phyloP scores from a whole-genome alignment of 2,888 invertebrate species.

The Pandemis corylana region DNA sequence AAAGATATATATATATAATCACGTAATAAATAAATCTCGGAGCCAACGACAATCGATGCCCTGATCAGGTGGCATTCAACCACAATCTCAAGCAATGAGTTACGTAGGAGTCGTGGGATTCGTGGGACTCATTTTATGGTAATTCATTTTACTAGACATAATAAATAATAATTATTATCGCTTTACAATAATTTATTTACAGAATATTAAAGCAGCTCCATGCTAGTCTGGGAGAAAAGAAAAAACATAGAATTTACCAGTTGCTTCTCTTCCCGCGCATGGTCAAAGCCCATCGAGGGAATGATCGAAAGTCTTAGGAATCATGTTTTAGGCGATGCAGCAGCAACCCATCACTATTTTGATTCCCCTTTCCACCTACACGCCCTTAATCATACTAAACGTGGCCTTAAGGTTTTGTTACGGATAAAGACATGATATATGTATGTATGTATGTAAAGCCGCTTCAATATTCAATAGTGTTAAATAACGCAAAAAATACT shows the following conservation, averaged over 20 bases:
- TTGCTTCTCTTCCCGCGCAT: too few relatives aligned
- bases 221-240: too few relatives aligned
- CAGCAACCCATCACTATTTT: too few relatives aligned
- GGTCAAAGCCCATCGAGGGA: too few relatives aligned
- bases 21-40: not conserved
- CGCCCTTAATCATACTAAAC: too few relatives aligned
- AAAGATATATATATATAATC: too few relatives aligned
- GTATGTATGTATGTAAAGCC: not conserved
- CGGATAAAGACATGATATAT: too few relatives aligned
- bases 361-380: too few relatives aligned
- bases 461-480: not conserved
- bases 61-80: not conserved
- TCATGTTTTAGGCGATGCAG: too few relatives aligned
- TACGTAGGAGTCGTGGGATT: conserved; percentile 1
- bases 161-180: not conserved
- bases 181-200: not conserved
- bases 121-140: not conserved
- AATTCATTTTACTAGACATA: not conserved
- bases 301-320: too few relatives aligned
- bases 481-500: not conserved
- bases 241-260: too few relatives aligned
- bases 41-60: not conserved
- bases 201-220: not conserved
- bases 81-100: not conserved
- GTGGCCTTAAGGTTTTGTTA: too few relatives aligned